A percentile compares a stretch with the other conserved stretches of the same genome.
Conservation (phyloP, 1,140 invertebrate genomes). For the Drosophila kohkoa region DNA sequence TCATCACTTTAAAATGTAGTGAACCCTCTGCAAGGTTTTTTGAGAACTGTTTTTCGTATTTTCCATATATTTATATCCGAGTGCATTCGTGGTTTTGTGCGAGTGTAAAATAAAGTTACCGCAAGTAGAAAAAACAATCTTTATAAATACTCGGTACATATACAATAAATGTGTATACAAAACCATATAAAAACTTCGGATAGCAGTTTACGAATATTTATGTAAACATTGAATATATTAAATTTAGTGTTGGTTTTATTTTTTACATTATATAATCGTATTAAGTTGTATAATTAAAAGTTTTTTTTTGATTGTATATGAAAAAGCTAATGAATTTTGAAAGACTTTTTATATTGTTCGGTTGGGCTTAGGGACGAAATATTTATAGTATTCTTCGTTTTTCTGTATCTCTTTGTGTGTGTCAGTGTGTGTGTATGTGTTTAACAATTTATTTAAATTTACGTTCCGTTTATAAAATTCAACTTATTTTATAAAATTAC, state of each 20-base stretch:
- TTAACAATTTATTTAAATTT: slow-evolving; percentile 15
- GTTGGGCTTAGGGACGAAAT: slow-evolving; percentile 58
- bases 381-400: slow-evolving; percentile 37
- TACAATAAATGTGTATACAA: slow-evolving; percentile 50
- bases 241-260: slow-evolving; percentile 24
- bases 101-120: slow-evolving; percentile 19
- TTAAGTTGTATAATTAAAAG: slow-evolving; percentile 38
- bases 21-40: slow-evolving; percentile 2
- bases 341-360: slow-evolving; percentile 40
- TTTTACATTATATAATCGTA: slow-evolving; percentile 16
- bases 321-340: slow-evolving; percentile 62
- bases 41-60: neutral
- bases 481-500: slow-evolving; percentile 82
- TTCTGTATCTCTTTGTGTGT: slow-evolving; percentile 17
- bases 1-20: too few relatives aligned
- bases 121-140: slow-evolving; percentile 41
- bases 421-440: slow-evolving; percentile 18
- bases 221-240: slow-evolving; percentile 52
- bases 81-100: slow-evolving; percentile 31
- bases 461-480: slow-evolving; percentile 52
- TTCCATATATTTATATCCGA: slow-evolving; percentile 4
- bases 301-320: slow-evolving; percentile 51
- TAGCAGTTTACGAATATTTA: slow-evolving; percentile 51
- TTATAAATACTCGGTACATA: slow-evolving; percentile 46
- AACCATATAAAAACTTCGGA: slow-evolving; percentile 51